Evolutionary conservation across 2,888 invertebrate genomes (phyloP).

Genomic region (Tenthredo amoena): DNA sequence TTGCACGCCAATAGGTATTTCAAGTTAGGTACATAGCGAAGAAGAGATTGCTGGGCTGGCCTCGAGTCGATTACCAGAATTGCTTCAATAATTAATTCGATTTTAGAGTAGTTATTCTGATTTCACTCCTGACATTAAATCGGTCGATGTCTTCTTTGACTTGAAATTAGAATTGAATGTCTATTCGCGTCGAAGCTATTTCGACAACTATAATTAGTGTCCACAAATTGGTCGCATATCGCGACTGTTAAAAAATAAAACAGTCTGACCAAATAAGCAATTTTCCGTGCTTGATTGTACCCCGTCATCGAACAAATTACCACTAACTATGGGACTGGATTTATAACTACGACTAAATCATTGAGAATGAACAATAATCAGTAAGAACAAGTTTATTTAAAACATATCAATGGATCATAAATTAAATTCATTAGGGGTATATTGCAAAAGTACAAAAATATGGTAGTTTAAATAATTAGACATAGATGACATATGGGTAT

Average conservation of each 20-base stretch:
- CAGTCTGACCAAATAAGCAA: not conserved
- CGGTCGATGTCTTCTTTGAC: not conserved
- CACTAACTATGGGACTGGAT: not conserved
- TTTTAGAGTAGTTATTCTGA: not conserved
- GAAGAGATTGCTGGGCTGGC: not conserved
- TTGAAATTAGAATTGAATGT: not conserved
- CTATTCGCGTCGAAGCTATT: not conserved
- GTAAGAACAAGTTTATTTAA: not conserved
- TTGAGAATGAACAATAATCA: not conserved
- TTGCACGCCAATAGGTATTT: conserved; percentile 47
- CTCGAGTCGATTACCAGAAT: conserved; percentile 40
- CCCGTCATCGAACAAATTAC: not conserved
- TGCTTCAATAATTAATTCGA: conserved; percentile 44
- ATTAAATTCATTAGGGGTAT: not conserved
- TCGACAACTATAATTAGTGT: not conserved
- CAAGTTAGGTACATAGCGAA: conserved; percentile 24
- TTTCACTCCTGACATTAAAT: not conserved
- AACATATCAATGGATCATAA: not conserved
- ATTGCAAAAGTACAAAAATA: not conserved
- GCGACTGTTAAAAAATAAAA: not conserved
- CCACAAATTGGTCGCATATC: not conserved
- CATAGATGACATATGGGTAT: not conserved
- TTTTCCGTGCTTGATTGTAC: not conserved
- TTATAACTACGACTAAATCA: not conserved
- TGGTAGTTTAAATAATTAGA: not conserved